Evolutionary conservation across 2,888 invertebrate genomes (phyloP).

Genomic region (Helobdella robusta): DNA sequence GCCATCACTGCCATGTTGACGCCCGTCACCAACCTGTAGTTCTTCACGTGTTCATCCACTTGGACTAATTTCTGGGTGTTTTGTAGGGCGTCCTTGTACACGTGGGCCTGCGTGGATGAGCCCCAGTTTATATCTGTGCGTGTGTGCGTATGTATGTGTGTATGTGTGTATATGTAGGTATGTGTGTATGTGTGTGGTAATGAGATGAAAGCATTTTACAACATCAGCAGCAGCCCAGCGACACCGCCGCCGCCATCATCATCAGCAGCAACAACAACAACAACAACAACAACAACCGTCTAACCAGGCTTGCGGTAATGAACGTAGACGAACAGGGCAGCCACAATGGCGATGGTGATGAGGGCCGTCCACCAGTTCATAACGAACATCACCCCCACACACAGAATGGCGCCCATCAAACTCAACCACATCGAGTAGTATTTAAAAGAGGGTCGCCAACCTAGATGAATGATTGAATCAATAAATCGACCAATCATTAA

Average conservation of each 20-base stretch:
- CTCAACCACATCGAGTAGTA: conserved; percentile 49
- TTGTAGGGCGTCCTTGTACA: conserved; percentile 79
- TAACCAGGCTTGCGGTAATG: conserved; percentile 82
- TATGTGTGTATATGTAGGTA: conserved; percentile 7
- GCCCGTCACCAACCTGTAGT: conserved; percentile 69
- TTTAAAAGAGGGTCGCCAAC: conserved; percentile 49
- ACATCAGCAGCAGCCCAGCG: not conserved
- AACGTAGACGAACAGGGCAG: conserved; percentile 76
- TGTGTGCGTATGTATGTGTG: conserved; percentile 1
- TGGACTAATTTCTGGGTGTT: conserved; percentile 77
- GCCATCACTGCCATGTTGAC: no score
- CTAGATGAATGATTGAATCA: conserved; percentile 34
- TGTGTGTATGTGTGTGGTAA: not conserved
- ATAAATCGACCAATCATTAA: not conserved
- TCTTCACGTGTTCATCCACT: conserved; percentile 91
- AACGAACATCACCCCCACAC: conserved; percentile 75
- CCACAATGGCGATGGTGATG: conserved; percentile 75
- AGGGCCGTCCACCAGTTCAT: conserved; percentile 86
- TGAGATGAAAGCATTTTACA: not conserved
- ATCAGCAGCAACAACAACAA: no score
- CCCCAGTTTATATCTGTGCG: conserved; percentile 84
- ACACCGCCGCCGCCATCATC: not conserved
- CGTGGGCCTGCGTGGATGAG: conserved; percentile 89
- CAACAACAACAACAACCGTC: not conserved
- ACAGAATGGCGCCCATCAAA: conserved; percentile 40